These are phyloP conservation scores for Hipparchia semele DNA, from an alignment of 2,888 invertebrate species.

Conservation along the genomic window DNA sequence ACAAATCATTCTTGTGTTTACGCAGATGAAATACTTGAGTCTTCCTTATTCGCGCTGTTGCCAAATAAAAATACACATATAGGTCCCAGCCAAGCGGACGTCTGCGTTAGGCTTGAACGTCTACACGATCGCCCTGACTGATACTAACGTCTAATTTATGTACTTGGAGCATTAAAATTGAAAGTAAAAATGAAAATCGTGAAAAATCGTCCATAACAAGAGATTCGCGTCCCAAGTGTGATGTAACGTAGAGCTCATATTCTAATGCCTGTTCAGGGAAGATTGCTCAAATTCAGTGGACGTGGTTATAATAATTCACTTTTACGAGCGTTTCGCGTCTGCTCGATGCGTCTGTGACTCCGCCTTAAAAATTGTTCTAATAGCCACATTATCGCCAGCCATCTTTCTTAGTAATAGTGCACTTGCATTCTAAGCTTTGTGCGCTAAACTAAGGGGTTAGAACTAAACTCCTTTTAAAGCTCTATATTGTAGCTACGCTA, in stretches of 20 bases:
- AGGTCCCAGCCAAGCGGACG: background rate
- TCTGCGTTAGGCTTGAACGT: slow-evolving; percentile 10
- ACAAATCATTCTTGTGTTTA: no score
- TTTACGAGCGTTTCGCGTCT: slow-evolving; percentile 76
- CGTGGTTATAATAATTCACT: slow-evolving; percentile 77
- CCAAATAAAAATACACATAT: no score
- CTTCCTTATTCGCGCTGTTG: no score
- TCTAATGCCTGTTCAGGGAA: slow-evolving; percentile 54
- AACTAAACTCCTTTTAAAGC: no score
- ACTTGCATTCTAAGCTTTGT: slow-evolving; percentile 44
- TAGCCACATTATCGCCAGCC: slow-evolving; percentile 67
- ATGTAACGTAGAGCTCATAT: slow-evolving; percentile 61
- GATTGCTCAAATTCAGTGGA: slow-evolving; percentile 78
- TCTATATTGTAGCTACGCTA: no score
- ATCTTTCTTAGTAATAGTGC: slow-evolving; percentile 56
- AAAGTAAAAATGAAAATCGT: slow-evolving; percentile 40
- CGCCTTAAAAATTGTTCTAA: slow-evolving; percentile 71
- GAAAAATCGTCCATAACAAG: slow-evolving; percentile 22
- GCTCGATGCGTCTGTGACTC: slow-evolving; percentile 70
- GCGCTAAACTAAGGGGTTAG: slow-evolving; percentile 15
- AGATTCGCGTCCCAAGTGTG: slow-evolving; percentile 34
- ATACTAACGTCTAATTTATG: slow-evolving; percentile 38
- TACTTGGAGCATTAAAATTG: slow-evolving; percentile 36
- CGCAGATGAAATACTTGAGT: no score
- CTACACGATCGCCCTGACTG: slow-evolving; percentile 32